Percentiles rank a stretch among this genome's conserved stretches.
These are phyloP conservation scores for Cerastis rubricosa DNA, from an alignment of 2,888 invertebrate species.

Conservation along the genomic window DNA sequence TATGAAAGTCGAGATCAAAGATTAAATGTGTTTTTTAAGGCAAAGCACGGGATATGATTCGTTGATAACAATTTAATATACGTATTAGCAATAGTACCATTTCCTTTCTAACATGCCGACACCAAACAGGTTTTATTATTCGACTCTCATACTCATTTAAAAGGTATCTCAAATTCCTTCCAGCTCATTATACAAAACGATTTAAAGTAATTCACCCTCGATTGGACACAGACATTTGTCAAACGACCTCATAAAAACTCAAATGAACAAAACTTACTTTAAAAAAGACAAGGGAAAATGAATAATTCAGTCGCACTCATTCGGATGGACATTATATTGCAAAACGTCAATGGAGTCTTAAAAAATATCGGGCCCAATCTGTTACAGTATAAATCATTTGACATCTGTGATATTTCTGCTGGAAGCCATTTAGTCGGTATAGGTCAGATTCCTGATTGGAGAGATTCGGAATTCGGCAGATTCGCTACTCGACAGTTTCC, in stretches of 20 bases:
- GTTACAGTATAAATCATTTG: slow-evolving; percentile 75
- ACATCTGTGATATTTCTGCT: slow-evolving; percentile 66
- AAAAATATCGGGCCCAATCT: slow-evolving; percentile 73
- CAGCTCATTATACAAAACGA: slow-evolving; percentile 53
- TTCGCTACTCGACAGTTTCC: too few relatives aligned
- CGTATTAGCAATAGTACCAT: not conserved
- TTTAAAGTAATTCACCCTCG: slow-evolving; percentile 40
- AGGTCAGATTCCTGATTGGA: too few relatives aligned
- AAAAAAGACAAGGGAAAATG: slow-evolving; percentile 53
- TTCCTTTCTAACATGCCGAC: not conserved
- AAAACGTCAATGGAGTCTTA: slow-evolving; percentile 61
- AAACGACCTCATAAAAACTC: slow-evolving; percentile 58
- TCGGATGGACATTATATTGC: slow-evolving; percentile 58
- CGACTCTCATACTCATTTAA: not conserved
- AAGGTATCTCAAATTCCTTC: slow-evolving; percentile 47
- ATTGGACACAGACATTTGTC: slow-evolving; percentile 57
- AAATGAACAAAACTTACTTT: slow-evolving; percentile 59
- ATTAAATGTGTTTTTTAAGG: not conserved
- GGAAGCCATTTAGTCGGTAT: not conserved
- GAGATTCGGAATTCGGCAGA: too few relatives aligned
- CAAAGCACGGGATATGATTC: not conserved
- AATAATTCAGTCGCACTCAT: slow-evolving; percentile 58
- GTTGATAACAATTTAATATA: not conserved
- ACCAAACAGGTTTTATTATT: not conserved
- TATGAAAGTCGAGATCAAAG: too few relatives aligned